A percentile compares a stretch with the other conserved stretches of the same genome.
These are phyloP conservation scores for Lagodon rhomboides DNA, from an alignment of 2,797 vertebrate species.

Conservation along the genomic window DNA sequence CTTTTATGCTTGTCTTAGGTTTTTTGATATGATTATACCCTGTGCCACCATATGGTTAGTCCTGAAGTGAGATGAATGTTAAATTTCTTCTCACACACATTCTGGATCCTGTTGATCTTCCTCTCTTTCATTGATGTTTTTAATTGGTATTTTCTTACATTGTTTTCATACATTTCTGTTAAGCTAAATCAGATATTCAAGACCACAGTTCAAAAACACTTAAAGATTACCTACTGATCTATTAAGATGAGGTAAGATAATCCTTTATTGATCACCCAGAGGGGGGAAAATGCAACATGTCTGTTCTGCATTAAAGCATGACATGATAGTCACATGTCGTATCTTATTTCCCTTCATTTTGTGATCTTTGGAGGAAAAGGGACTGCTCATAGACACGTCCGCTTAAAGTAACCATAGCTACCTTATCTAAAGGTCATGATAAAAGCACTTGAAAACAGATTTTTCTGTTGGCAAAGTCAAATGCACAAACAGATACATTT, in stretches of 20 bases:
- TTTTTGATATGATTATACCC: conserved; percentile 10
- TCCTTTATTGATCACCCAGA: background rate
- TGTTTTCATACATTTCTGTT: background rate
- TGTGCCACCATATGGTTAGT: conserved; percentile 2
- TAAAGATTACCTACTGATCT: background rate
- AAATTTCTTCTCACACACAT: background rate
- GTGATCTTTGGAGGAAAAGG: background rate
- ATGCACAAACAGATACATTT: background rate
- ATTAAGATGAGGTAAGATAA: background rate
- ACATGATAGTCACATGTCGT: background rate
- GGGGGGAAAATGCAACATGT: background rate
- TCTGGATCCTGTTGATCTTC: too few relatives aligned
- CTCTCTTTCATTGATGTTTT: background rate
- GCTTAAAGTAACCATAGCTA: conserved; percentile 1
- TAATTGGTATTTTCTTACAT: background rate
- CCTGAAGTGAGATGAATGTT: background rate
- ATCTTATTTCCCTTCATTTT: background rate
- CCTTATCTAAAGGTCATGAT: background rate
- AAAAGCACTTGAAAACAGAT: background rate
- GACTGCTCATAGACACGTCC: background rate
- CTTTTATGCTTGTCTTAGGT: conserved; percentile 5
- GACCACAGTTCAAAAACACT: background rate
- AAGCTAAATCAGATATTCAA: background rate
- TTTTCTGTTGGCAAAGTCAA: conserved; percentile 17
- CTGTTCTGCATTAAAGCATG: background rate